These are phyloP conservation scores for Argopecten irradians DNA, from an alignment of 1,140 invertebrate species.

Conservation along the genomic window DNA sequence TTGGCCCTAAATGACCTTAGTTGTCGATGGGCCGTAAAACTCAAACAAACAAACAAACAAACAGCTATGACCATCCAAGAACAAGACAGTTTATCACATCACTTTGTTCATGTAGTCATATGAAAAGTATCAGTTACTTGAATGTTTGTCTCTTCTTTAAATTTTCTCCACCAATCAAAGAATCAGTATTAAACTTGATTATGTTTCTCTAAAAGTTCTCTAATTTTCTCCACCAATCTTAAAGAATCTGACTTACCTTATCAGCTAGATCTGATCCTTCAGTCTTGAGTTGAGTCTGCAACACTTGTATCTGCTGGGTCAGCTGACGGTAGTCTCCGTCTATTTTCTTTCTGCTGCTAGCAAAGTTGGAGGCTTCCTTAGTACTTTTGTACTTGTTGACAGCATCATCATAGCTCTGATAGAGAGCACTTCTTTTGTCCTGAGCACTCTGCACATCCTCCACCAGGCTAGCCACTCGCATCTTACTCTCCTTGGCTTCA, in stretches of 20 bases:
- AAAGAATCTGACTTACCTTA: constrained; percentile 68
- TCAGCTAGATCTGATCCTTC: constrained; percentile 83
- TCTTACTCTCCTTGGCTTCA: constrained; percentile 81
- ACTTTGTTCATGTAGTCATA: too few relatives aligned
- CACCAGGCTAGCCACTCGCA: constrained; percentile 78
- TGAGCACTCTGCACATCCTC: constrained; percentile 81
- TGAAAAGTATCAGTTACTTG: too few relatives aligned
- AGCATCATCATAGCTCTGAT: constrained; percentile 83
- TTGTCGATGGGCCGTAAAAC: too few relatives aligned
- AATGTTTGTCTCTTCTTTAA: background rate
- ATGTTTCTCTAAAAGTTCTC: background rate
- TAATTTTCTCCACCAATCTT: too few relatives aligned
- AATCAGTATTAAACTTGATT: background rate
- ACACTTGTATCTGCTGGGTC: constrained; percentile 80
- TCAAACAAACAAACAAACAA: too few relatives aligned
- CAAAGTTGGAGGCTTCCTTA: constrained; percentile 81
- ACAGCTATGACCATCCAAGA: too few relatives aligned
- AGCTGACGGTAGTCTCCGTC: constrained; percentile 83
- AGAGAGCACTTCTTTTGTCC: constrained; percentile 82
- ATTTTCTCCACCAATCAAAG: background rate
- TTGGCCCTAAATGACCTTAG: too few relatives aligned
- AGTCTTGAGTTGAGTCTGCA: constrained; percentile 81
- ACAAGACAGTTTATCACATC: too few relatives aligned
- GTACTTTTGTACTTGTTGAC: constrained; percentile 82
- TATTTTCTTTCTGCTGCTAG: constrained; percentile 79